These are phyloP conservation scores for Balaenoptera acutorostrata DNA, from an alignment of 2,113 vertebrate genomes.

Conservation along the genomic window DNA sequence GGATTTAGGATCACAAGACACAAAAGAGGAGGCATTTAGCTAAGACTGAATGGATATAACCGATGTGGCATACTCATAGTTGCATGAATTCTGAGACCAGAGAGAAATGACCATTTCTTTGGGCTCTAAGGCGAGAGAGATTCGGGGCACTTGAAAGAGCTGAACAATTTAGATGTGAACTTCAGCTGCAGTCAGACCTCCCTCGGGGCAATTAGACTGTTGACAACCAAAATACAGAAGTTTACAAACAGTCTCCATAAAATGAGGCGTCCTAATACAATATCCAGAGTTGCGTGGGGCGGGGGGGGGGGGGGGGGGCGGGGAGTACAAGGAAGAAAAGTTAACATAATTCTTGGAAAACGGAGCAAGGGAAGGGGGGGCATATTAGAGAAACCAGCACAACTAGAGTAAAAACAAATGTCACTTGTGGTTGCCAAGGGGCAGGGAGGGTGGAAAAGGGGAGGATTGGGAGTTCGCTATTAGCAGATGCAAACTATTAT, in stretches of 20 bases:
- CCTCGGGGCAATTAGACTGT: constrained; percentile 28
- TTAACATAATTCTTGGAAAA: constrained; percentile 42
- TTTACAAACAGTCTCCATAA: constrained; percentile 60
- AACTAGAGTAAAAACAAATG: background rate
- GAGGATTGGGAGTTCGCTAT: background rate
- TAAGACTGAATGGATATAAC: background rate
- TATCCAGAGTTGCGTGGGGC: background rate
- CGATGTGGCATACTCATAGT: background rate
- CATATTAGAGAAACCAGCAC: background rate
- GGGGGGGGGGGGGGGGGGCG: no score
- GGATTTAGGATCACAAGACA: background rate
- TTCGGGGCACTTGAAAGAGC: constrained; percentile 40
- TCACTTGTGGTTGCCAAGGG: background rate
- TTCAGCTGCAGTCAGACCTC: constrained; percentile 20
- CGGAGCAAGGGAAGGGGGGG: background rate
- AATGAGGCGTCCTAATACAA: background rate
- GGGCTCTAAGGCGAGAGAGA: background rate
- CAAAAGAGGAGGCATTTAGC: background rate
- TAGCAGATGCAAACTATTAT: background rate
- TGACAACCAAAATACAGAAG: constrained; percentile 24
- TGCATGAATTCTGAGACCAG: background rate
- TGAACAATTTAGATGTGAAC: constrained; percentile 14
- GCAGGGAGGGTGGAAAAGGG: background rate
- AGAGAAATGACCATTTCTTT: background rate
- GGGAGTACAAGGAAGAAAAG: background rate